A percentile compares a stretch with the other conserved stretches of the same genome.
phyloP scores from a whole-genome alignment of 2,113 vertebrate genomes.

The Tricholaema leucomelas region DNA sequence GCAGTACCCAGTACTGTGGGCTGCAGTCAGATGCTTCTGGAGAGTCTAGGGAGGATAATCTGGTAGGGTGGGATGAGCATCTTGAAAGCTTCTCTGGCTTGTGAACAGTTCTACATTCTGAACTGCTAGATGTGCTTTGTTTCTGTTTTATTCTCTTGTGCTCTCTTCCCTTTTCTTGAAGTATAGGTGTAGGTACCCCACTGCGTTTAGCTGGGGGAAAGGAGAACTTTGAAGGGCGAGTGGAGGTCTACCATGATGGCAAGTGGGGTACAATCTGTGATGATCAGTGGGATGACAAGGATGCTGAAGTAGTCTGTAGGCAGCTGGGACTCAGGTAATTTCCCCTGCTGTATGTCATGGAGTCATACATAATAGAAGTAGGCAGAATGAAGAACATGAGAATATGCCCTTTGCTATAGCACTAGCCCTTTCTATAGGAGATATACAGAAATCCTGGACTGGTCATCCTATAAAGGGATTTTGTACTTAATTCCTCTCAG shows the following conservation, averaged over 20 bases:
- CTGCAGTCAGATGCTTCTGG: not conserved
- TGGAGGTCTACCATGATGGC: constrained; percentile 87
- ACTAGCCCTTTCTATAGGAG: not conserved
- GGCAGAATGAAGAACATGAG: not conserved
- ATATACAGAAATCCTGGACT: not conserved
- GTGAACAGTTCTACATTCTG: not conserved
- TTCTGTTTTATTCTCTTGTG: not conserved
- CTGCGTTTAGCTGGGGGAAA: constrained; percentile 87
- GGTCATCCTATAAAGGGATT: not conserved
- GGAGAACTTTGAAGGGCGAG: constrained; percentile 87
- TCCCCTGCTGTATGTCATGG: not conserved
- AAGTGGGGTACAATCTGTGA: constrained; percentile 91
- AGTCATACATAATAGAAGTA: not conserved
- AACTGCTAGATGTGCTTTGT: not conserved
- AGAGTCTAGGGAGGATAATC: not conserved
- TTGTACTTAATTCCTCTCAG: not conserved
- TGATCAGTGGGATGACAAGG: constrained; percentile 89
- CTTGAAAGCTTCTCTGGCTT: not conserved
- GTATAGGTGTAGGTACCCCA: constrained; percentile 81
- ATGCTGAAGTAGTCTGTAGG: constrained; percentile 90
- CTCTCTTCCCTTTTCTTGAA: constrained; percentile 51
- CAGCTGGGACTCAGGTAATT: constrained; percentile 86
- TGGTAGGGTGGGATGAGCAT: not conserved
- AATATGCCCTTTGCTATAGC: not conserved
- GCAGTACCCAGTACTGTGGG: not conserved